These are phyloP conservation scores for Salmo trutta DNA, from an alignment of 2,797 vertebrate species.

Conservation along the genomic window DNA sequence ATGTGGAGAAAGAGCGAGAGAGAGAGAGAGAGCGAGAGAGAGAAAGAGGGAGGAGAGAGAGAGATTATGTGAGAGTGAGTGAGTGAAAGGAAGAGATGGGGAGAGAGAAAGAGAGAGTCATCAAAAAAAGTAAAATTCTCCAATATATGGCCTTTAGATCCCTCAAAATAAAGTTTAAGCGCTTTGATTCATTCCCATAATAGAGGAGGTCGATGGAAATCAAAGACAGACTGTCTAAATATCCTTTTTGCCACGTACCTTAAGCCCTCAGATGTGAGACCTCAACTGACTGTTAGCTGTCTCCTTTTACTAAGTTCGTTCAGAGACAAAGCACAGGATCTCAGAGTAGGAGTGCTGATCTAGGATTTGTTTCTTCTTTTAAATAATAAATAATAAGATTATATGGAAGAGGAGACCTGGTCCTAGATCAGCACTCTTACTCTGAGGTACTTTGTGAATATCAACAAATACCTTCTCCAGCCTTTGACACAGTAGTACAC, in stretches of 20 bases:
- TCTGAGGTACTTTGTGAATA: not conserved
- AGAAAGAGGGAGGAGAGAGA: not conserved
- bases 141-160: slow-evolving; percentile 65
- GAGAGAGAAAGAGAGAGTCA: not conserved
- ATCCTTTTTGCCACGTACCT: not conserved
- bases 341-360: not conserved
- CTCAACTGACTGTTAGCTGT: not conserved
- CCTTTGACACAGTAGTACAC: not conserved
- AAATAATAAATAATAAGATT: not conserved
- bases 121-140: not conserved
- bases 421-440: not conserved
- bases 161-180: slow-evolving; percentile 54
- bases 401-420: not conserved
- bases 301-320: not conserved
- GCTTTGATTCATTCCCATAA: slow-evolving; percentile 69
- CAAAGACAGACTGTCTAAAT: slow-evolving; percentile 44
- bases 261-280: not conserved
- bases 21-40: not conserved
- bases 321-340: not conserved
- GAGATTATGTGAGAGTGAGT: not conserved
- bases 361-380: not conserved
- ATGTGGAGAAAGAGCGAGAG: not conserved
- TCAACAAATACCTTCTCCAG: not conserved
- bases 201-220: slow-evolving; percentile 66
- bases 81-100: not conserved